Percentiles rank a stretch among this genome's conserved stretches.
These are phyloP conservation scores for Dexiosoma caninum DNA, from an alignment of 2,888 invertebrate species.

Conservation along the genomic window DNA sequence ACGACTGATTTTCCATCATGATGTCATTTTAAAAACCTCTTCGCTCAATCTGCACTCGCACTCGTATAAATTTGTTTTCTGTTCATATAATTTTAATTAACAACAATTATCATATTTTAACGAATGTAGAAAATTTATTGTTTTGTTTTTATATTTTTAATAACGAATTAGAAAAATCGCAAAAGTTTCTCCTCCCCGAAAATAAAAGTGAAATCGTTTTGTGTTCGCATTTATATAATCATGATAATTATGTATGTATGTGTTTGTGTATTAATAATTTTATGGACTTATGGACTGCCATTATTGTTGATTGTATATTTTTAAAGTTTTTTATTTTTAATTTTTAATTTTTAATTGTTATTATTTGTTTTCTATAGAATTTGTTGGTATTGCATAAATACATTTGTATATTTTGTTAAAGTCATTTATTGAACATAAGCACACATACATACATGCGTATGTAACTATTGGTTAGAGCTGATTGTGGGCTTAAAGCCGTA, in stretches of 20 bases:
- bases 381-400: no score
- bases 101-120: no score
- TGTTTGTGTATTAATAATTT: not conserved
- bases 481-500: slow-evolving; percentile 30
- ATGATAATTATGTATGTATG: slow-evolving; percentile 9
- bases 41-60: no score
- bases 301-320: no score
- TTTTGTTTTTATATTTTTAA: not conserved
- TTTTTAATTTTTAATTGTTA: slow-evolving; percentile 9
- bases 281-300: no score
- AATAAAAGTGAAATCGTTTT: slow-evolving; percentile 43
- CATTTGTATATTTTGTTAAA: not conserved
- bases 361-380: slow-evolving; percentile 8
- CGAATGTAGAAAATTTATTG: no score
- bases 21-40: not conserved
- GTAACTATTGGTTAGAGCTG: slow-evolving; percentile 32
- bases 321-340: no score
- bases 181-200: slow-evolving; percentile 13
- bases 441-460: not conserved
- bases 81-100: no score
- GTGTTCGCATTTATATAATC: not conserved
- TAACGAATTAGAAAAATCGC: not conserved
- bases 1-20: slow-evolving; percentile 62
- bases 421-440: slow-evolving; percentile 8
- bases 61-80: no score